phyloP scores from a whole-genome alignment of 2,113 vertebrate species.

The Misgurnus anguillicaudatus region DNA sequence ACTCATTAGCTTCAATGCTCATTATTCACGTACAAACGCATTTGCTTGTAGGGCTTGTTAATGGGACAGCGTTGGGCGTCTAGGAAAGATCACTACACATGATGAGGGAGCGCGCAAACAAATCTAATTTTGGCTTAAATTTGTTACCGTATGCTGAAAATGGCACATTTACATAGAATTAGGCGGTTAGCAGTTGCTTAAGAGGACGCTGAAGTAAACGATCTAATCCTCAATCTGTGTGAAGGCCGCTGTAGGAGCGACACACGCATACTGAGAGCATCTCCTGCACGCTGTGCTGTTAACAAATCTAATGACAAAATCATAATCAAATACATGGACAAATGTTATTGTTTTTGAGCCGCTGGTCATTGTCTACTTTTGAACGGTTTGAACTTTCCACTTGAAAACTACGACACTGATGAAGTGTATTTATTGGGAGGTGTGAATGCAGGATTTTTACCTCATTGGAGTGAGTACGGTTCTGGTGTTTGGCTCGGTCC shows the following conservation, averaged over 20 bases:
- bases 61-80: conserved; percentile 51
- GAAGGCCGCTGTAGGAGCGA: neutral
- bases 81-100: conserved; percentile 45
- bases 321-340: too few species aligned
- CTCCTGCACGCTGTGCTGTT: neutral
- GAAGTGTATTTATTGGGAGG: too few species aligned
- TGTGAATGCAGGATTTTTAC: conserved; percentile 64
- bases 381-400: too few species aligned
- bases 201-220: conserved; percentile 30
- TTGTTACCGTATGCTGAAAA: conserved; percentile 46
- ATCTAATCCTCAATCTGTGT: neutral
- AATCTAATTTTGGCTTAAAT: conserved; percentile 53
- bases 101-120: conserved; percentile 46
- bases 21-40: conserved; percentile 56
- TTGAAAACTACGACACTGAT: too few species aligned
- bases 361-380: too few species aligned
- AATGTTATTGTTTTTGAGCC: too few species aligned
- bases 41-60: conserved; percentile 39
- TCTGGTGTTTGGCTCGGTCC: conserved; percentile 97
- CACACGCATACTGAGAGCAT: neutral
- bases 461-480: conserved; percentile 98
- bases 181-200: conserved; percentile 32
- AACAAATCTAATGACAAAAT: neutral
- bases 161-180: conserved; percentile 52
- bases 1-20: conserved; percentile 65